Evolutionary conservation across 2,113 vertebrate genomes (phyloP).

Genomic region (Crotalus viridis): DNA sequence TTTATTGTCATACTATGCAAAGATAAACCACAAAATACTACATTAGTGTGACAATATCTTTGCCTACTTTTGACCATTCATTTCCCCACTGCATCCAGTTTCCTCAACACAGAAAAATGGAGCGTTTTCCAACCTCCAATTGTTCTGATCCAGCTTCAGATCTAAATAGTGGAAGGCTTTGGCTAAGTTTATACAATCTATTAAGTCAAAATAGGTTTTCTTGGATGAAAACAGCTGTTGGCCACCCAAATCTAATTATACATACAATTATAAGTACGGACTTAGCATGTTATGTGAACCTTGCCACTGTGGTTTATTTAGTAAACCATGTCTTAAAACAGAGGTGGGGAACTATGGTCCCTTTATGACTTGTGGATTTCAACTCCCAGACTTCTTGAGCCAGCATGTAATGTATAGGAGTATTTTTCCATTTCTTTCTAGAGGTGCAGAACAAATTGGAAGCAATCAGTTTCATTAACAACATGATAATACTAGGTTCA

Average conservation of each 20-base stretch:
- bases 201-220: neutral
- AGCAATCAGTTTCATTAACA: slow-evolving; percentile 31
- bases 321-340: neutral
- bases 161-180: neutral
- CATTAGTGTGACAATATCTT: neutral
- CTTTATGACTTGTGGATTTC: too few species aligned
- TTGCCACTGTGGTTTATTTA: neutral
- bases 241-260: neutral
- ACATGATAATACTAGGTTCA: slow-evolving; percentile 8
- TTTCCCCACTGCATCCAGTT: neutral
- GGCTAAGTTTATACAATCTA: neutral
- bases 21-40: neutral
- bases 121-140: neutral
- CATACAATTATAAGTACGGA: neutral
- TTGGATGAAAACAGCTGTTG: neutral
- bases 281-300: neutral
- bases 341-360: too few species aligned
- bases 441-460: slow-evolving; percentile 31
- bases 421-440: neutral
- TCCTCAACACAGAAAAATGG: neutral
- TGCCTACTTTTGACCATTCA: neutral
- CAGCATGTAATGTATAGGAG: neutral
- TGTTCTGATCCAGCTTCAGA: neutral
- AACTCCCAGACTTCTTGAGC: too few species aligned
- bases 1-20: neutral